Conservation (phyloP, 2,113 vertebrate species). For the Pandion haliaetus region DNA sequence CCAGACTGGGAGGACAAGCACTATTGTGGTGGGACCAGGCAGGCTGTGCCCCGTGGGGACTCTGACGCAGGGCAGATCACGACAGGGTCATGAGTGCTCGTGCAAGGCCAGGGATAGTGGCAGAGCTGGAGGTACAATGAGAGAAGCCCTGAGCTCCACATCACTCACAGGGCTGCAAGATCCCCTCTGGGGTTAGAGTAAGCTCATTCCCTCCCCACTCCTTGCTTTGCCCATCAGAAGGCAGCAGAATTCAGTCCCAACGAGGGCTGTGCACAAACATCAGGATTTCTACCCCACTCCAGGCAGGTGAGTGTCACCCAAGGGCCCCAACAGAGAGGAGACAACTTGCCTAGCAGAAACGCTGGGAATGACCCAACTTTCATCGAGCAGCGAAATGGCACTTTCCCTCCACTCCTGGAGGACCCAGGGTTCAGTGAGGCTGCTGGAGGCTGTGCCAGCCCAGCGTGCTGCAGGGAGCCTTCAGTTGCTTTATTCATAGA, state of each 20-base stretch:
- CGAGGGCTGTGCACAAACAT: not conserved
- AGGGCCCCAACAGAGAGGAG: not conserved
- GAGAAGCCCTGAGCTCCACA: not conserved
- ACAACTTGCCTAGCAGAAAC: not conserved
- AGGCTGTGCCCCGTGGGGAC: not conserved
- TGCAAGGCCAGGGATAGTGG: not conserved
- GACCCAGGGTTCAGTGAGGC: not conserved
- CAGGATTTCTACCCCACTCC: not conserved
- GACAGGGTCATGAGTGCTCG: not conserved
- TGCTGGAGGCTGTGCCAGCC: not conserved
- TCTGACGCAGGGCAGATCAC: fast-evolving
- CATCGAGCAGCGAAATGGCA: fast-evolving
- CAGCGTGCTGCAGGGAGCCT: not conserved
- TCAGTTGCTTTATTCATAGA: not conserved
- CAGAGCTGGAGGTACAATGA: not conserved
- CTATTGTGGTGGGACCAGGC: not conserved
- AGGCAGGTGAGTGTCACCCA: not conserved
- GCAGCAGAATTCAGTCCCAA: not conserved
- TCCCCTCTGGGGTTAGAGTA: not conserved
- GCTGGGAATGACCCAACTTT: fast-evolving
- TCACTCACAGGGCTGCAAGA: not conserved
- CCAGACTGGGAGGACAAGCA: not conserved
- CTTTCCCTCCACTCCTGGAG: not conserved
- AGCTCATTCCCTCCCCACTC: not conserved
- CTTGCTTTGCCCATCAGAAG: not conserved